phyloP scores from a whole-genome alignment of 1,140 invertebrate genomes.

The Anastatus disparis region DNA sequence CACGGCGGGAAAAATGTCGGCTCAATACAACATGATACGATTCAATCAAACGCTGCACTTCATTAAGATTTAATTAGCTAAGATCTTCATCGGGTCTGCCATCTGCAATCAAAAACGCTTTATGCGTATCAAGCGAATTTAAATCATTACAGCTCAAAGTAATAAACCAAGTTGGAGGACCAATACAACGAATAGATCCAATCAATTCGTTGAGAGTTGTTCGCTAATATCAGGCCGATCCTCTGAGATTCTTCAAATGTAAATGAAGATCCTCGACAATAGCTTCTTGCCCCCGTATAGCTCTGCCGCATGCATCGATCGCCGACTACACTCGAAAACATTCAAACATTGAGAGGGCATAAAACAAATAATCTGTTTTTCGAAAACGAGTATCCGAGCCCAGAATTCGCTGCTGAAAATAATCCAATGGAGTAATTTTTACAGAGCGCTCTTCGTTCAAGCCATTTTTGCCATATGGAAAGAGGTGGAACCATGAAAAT shows the following conservation, averaged over 20 bases:
- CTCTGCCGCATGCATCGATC: background rate
- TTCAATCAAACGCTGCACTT: constrained; percentile 52
- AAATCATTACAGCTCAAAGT: constrained; percentile 59
- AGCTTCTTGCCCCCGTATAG: background rate
- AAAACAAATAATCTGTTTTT: background rate
- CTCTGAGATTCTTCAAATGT: background rate
- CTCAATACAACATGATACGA: constrained; percentile 53
- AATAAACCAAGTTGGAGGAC: constrained; percentile 53
- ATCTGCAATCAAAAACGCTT: constrained; percentile 52
- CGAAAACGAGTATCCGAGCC: background rate
- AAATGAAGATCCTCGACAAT: background rate
- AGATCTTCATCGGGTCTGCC: constrained; percentile 50
- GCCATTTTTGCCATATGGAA: constrained; percentile 31
- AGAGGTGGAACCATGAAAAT: constrained; percentile 57
- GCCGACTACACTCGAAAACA: background rate
- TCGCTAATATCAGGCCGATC: background rate
- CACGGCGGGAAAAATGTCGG: constrained; percentile 56
- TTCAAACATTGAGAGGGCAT: background rate
- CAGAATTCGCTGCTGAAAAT: background rate
- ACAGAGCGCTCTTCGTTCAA: background rate
- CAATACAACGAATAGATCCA: constrained; percentile 51
- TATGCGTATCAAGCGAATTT: constrained; percentile 51
- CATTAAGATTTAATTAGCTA: constrained; percentile 45
- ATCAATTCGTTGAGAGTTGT: constrained; percentile 46
- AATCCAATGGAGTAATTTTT: background rate